A percentile compares a stretch with the other conserved stretches of the same genome.
phyloP scores from a whole-genome alignment of 1,140 invertebrate species.

The Parasteatoda tepidariorum region DNA sequence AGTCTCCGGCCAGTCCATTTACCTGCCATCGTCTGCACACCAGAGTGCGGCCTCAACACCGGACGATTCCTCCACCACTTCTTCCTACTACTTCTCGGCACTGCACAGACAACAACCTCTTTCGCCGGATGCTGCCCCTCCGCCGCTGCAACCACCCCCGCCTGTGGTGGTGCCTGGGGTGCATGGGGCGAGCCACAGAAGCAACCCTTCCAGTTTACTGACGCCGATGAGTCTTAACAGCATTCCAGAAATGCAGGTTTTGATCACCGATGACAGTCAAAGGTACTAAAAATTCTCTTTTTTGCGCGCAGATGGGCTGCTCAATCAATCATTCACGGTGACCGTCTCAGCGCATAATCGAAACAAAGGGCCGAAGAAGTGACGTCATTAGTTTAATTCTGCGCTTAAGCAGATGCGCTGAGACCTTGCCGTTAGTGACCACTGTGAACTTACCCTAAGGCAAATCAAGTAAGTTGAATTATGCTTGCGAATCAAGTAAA shows the following conservation, averaged over 20 bases:
- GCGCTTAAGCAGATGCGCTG: neutral
- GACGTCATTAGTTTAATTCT: neutral
- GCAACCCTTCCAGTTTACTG: slow-evolving; percentile 45
- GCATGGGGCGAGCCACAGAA: slow-evolving; percentile 42
- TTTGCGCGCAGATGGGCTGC: neutral
- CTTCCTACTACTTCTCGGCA: slow-evolving; percentile 55
- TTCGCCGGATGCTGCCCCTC: slow-evolving; percentile 26
- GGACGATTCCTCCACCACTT: slow-evolving; percentile 53
- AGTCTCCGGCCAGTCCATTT: slow-evolving; percentile 53
- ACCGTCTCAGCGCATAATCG: neutral
- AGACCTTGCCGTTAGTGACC: neutral
- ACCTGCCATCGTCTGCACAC: slow-evolving; percentile 29
- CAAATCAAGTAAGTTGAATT: no score
- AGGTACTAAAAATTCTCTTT: slow-evolving; percentile 43
- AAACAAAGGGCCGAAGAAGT: neutral
- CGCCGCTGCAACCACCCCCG: slow-evolving; percentile 35
- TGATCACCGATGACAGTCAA: slow-evolving; percentile 61
- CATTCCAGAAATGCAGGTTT: slow-evolving; percentile 62
- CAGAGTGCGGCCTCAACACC: slow-evolving; percentile 49
- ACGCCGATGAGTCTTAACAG: slow-evolving; percentile 62
- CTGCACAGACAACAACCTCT: slow-evolving; percentile 16
- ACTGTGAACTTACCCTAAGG: neutral
- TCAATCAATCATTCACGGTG: neutral
- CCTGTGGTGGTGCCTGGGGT: slow-evolving; percentile 45
- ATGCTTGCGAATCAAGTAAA: no score